A percentile compares a stretch with the other conserved stretches of the same genome.
These are phyloP conservation scores for Pan paniscus DNA, from an alignment of 2,113 vertebrate species.

Conservation along the genomic window DNA sequence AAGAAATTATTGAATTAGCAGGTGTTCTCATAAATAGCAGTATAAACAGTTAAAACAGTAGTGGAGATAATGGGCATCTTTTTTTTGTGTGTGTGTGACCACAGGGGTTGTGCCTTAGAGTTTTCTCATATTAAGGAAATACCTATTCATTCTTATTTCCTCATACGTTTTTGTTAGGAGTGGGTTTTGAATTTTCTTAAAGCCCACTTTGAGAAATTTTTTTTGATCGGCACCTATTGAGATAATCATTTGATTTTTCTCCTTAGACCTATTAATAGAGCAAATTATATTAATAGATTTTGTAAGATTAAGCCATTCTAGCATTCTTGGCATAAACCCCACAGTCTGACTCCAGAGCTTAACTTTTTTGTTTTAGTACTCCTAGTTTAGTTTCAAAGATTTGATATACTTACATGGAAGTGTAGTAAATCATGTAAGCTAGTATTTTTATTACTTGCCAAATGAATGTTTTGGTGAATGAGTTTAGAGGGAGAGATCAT, in stretches of 20 bases:
- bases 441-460: not conserved
- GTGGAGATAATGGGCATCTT: not conserved
- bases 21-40: not conserved
- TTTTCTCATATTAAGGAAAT: slow-evolving; percentile 27
- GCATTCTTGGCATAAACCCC: not conserved
- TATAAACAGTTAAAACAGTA: not conserved
- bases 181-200: not conserved
- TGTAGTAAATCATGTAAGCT: not conserved
- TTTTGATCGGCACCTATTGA: not conserved
- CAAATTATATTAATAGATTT: not conserved
- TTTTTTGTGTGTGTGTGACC: not conserved
- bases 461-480: not conserved
- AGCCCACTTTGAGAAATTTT: not conserved
- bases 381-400: slow-evolving; percentile 3
- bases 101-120: not conserved
- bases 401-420: not conserved
- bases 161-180: not conserved
- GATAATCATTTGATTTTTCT: not conserved
- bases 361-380: not conserved
- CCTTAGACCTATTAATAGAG: not conserved
- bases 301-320: not conserved
- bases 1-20: not conserved
- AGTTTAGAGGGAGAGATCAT: not conserved
- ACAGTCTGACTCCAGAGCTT: not conserved
- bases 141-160: not conserved